Percentiles rank a stretch among this genome's conserved stretches.
Conservation (phyloP, 2,888 invertebrate species). For the Urechis unicinctus region DNA sequence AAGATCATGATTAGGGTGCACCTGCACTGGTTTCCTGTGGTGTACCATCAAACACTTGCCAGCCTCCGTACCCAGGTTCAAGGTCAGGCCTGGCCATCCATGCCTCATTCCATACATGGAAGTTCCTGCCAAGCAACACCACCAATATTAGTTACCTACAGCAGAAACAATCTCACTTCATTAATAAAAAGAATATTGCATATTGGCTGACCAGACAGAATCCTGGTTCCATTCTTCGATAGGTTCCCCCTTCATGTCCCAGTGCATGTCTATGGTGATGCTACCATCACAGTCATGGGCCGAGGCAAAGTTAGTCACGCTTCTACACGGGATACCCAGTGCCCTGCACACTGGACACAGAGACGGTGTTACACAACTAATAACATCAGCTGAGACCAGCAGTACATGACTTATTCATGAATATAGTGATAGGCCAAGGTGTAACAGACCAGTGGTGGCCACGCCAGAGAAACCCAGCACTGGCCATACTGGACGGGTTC, state of each 20-base stretch:
- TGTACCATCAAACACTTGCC: slow-evolving; percentile 90
- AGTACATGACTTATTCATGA: too few relatives aligned
- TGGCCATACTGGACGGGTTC: slow-evolving; percentile 83
- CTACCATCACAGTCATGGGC: slow-evolving; percentile 92
- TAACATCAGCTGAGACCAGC: background rate
- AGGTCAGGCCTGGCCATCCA: slow-evolving; percentile 89
- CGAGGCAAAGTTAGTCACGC: slow-evolving; percentile 83
- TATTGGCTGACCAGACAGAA: slow-evolving; percentile 32
- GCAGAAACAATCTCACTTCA: background rate
- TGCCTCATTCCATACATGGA: slow-evolving; percentile 93
- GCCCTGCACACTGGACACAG: slow-evolving; percentile 67
- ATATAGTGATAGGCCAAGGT: background rate
- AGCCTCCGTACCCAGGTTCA: slow-evolving; percentile 71
- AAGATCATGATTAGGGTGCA: slow-evolving; percentile 25
- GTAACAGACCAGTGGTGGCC: slow-evolving; percentile 60
- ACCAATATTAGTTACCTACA: background rate
- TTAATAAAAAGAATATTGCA: background rate
- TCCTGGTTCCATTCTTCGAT: slow-evolving; percentile 22
- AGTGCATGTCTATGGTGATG: slow-evolving; percentile 81
- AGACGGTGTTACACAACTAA: background rate
- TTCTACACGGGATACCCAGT: slow-evolving; percentile 79
- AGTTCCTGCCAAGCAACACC: slow-evolving; percentile 59
- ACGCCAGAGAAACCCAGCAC: slow-evolving; percentile 92
- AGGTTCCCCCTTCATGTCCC: slow-evolving; percentile 20
- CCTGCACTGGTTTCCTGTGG: slow-evolving; percentile 75